Evolutionary conservation across 2,888 invertebrate species (phyloP).

Genomic region (Onchidella celtica): DNA sequence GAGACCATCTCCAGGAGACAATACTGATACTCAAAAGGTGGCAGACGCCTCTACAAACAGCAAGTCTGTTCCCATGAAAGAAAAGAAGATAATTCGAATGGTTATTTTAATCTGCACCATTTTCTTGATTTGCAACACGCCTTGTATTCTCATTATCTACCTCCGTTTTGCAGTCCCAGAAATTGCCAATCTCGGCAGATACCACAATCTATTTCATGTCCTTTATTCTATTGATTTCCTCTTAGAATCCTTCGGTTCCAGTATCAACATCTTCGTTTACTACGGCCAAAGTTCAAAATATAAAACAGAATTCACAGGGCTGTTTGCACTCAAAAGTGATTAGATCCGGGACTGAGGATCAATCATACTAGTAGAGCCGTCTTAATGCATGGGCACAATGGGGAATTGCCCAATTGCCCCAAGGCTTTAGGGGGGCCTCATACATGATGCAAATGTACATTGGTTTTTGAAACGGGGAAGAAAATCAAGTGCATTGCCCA

Average conservation of each 20-base stretch:
- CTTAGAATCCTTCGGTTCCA: not conserved
- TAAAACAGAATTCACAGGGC: not conserved
- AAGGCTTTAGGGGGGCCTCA: too few species aligned
- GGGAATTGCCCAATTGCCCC: too few species aligned
- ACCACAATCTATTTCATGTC: not conserved
- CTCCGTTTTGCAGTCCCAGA: slow-evolving; percentile 8
- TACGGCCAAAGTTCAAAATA: not conserved
- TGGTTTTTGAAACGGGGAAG: too few species aligned
- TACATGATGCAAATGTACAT: too few species aligned
- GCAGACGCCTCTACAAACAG: too few species aligned
- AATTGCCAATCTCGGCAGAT: slow-evolving; percentile 9
- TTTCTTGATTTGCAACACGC: slow-evolving; percentile 1
- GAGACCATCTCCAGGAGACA: too few species aligned
- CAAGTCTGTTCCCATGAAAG: not conserved
- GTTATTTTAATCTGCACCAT: slow-evolving; percentile 1
- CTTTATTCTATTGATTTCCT: not conserved
- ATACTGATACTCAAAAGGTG: too few species aligned
- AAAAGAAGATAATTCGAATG: not conserved
- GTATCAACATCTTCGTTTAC: not conserved
- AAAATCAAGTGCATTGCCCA: too few species aligned
- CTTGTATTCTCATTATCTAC: slow-evolving; percentile 11
- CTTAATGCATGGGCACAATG: too few species aligned
- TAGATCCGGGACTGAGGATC: too few species aligned
- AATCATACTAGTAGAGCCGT: too few species aligned
- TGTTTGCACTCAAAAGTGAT: too few species aligned